Conservation (phyloP, 2,113 vertebrate species). For the Chionomys nivalis region DNA sequence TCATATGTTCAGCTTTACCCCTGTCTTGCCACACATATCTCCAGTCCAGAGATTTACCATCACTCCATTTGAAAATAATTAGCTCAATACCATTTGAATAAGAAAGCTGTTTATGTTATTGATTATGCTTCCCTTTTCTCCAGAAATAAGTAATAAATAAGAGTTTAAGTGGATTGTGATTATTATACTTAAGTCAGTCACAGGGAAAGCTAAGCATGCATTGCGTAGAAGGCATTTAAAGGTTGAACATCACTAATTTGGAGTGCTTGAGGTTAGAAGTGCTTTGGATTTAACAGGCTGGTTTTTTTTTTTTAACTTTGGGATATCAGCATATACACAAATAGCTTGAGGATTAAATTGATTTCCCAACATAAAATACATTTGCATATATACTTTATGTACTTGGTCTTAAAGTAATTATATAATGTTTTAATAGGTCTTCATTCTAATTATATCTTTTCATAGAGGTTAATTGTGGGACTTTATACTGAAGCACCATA, state of each 20-base stretch:
- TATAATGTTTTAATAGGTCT: not conserved
- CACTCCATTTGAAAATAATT: not conserved
- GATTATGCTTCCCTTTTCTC: not conserved
- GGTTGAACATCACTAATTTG: not conserved
- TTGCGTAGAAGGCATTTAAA: not conserved
- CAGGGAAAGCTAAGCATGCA: not conserved
- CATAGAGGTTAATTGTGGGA: not conserved
- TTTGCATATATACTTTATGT: not conserved
- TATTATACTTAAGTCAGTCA: not conserved
- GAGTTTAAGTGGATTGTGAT: not conserved
- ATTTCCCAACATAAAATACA: not conserved
- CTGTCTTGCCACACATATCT: rapidly evolving
- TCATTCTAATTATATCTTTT: not conserved
- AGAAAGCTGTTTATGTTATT: not conserved
- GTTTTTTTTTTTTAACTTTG: not conserved
- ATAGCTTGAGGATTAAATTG: not conserved
- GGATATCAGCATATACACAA: not conserved
- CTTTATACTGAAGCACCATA: not conserved
- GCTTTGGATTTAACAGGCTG: not conserved
- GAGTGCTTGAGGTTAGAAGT: not conserved
- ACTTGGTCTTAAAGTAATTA: not conserved
- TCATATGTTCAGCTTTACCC: not conserved
- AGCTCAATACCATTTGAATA: not conserved
- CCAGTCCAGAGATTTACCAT: not conserved
- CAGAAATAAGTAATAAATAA: constrained; percentile 16